Evolutionary conservation across 2,113 vertebrate genomes (phyloP).

Genomic region (Eolophus roseicapilla): DNA sequence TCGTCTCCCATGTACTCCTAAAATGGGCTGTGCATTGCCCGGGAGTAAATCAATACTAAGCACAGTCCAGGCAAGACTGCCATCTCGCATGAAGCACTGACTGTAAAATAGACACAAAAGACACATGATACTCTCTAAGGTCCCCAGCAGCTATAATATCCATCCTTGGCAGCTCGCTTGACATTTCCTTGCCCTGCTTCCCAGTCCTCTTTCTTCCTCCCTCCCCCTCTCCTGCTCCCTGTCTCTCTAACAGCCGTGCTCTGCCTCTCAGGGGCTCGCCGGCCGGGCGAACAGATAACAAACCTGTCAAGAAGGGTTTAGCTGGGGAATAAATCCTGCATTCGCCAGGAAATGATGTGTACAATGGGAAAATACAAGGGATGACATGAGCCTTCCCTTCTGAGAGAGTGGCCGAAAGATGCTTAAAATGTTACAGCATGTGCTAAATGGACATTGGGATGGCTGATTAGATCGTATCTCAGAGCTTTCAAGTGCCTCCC

Average conservation of each 20-base stretch:
- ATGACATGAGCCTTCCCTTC: constrained; percentile 79
- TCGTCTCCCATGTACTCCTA: constrained; percentile 55
- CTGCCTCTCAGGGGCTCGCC: constrained; percentile 81
- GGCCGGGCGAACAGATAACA: constrained; percentile 89
- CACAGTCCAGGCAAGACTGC: constrained; percentile 74
- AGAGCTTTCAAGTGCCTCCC: constrained; percentile 74
- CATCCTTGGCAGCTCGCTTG: constrained; percentile 88
- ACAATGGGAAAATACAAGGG: constrained; percentile 75
- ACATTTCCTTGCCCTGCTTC: constrained; percentile 89
- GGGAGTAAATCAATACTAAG: constrained; percentile 78
- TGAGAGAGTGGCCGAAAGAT: constrained; percentile 73
- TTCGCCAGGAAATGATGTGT: constrained; percentile 83
- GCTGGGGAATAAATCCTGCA: constrained; percentile 82
- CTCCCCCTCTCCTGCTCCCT: constrained; percentile 19
- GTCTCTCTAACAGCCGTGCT: constrained; percentile 78
- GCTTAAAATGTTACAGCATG: constrained; percentile 74
- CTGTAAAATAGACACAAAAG: constrained; percentile 84
- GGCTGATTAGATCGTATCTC: constrained; percentile 83
- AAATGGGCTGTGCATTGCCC: constrained; percentile 66
- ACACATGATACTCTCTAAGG: constrained; percentile 80
- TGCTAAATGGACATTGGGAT: constrained; percentile 75
- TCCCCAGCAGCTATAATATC: constrained; percentile 87
- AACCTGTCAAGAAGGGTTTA: constrained; percentile 87
- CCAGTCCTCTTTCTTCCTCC: constrained; percentile 66
- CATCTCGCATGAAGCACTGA: constrained; percentile 79